Percentiles rank a stretch among this genome's conserved stretches.
Conservation (phyloP, 2,888 invertebrate species). For the Nycteola revayana region DNA sequence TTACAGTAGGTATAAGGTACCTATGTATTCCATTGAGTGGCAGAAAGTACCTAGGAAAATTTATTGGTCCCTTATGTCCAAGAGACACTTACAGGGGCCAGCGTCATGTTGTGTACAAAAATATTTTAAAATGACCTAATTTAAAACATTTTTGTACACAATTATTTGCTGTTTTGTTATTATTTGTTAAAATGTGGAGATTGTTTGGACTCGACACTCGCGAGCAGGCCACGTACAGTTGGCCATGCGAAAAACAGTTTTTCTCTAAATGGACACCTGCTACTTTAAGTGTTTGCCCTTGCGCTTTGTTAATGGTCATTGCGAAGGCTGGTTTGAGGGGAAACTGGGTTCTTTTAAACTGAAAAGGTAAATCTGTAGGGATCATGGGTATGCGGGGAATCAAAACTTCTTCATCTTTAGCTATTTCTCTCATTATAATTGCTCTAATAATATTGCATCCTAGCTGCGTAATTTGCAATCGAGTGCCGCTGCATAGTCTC, state of each 20-base stretch:
- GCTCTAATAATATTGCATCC: constrained; percentile 24
- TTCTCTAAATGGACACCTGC: constrained; percentile 7
- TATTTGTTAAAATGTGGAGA: constrained; percentile 1
- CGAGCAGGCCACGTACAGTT: constrained; percentile 3
- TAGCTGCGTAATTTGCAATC: constrained; percentile 1
- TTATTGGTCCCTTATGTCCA: no score
- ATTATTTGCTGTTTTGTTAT: neutral
- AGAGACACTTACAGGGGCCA: no score
- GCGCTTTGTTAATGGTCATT: constrained; percentile 27
- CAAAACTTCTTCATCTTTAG: constrained; percentile 30
- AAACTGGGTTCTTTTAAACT: constrained; percentile 31
- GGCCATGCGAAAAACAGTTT: no score
- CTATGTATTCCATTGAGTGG: no score
- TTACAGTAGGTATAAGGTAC: no score
- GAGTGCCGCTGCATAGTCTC: constrained; percentile 22
- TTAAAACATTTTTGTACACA: neutral
- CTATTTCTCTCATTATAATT: constrained; percentile 29
- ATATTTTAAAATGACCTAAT: no score
- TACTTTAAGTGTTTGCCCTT: constrained; percentile 29
- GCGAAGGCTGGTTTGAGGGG: constrained; percentile 24
- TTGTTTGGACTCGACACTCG: neutral
- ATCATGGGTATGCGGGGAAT: constrained; percentile 36
- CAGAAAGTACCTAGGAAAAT: no score
- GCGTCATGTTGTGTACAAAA: no score
- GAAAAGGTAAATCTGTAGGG: constrained; percentile 30